These are phyloP conservation scores for Dermatemys mawii DNA, from an alignment of 2,113 vertebrate species.

Conservation along the genomic window DNA sequence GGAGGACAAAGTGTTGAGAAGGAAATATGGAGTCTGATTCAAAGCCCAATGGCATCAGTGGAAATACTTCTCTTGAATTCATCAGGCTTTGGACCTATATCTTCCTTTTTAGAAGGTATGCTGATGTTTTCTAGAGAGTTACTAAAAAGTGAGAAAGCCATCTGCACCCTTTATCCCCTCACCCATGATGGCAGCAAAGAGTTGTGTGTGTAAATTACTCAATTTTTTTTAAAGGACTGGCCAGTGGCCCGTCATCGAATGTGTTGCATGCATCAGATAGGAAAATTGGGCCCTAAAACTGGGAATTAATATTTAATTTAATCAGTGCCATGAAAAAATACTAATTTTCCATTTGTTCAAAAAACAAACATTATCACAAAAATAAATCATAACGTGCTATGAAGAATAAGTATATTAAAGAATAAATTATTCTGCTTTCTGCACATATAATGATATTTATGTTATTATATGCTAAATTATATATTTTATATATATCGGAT, in stretches of 20 bases:
- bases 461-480: too few relatives aligned
- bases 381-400: background rate
- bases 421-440: background rate
- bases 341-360: background rate
- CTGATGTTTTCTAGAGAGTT: background rate
- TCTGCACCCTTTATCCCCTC: background rate
- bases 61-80: background rate
- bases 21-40: background rate
- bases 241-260: accelerated
- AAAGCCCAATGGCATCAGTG: background rate
- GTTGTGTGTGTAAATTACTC: background rate
- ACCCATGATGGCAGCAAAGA: background rate
- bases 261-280: background rate
- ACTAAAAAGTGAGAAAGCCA: background rate
- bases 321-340: background rate
- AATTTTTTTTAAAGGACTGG: background rate
- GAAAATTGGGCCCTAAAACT: background rate
- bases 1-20: background rate
- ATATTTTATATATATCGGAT: too few relatives aligned
- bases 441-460: background rate
- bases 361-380: background rate
- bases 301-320: background rate
- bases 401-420: background rate
- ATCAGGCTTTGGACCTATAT: background rate
- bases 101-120: background rate